A percentile compares a stretch with the other conserved stretches of the same genome.
phyloP scores from a whole-genome alignment of 2,888 invertebrate species.

The Elmis aenea region DNA sequence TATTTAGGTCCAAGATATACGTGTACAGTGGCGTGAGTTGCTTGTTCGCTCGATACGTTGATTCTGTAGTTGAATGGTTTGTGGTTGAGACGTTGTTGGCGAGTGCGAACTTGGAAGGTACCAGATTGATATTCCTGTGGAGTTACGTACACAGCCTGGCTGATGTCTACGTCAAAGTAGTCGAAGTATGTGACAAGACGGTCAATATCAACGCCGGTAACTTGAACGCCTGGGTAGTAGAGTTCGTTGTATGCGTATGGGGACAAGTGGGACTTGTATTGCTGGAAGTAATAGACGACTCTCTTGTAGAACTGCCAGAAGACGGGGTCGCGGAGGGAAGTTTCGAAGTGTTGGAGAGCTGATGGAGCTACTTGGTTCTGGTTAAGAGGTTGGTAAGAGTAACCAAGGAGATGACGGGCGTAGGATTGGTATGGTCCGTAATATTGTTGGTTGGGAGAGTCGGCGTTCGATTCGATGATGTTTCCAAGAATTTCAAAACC shows the following conservation, averaged over 20 bases:
- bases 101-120: constrained; percentile 51
- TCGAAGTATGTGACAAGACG: constrained; percentile 67
- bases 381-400: constrained; percentile 33
- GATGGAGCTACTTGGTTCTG: constrained; percentile 54
- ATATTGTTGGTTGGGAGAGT: constrained; percentile 54
- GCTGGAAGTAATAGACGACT: constrained; percentile 54
- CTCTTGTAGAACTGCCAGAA: constrained; percentile 11
- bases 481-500: constrained; percentile 60
- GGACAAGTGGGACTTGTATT: constrained; percentile 56
- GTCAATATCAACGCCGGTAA: constrained; percentile 60
- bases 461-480: constrained; percentile 59
- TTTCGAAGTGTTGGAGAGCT: constrained; percentile 59
- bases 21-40: constrained; percentile 55
- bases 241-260: constrained; percentile 60
- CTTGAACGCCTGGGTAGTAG: constrained; percentile 55
- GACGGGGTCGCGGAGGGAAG: no score
- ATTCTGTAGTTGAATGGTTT: constrained; percentile 60
- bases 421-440: constrained; percentile 55
- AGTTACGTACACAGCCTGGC: constrained; percentile 50
- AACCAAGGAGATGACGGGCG: constrained; percentile 54
- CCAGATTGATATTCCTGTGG: constrained; percentile 48
- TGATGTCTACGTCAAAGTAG: constrained; percentile 57
- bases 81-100: constrained; percentile 67
- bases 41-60: constrained; percentile 56
- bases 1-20: constrained; percentile 68